phyloP scores from a whole-genome alignment of 64 coral and sea anemone species.

The Montipora cactus region DNA sequence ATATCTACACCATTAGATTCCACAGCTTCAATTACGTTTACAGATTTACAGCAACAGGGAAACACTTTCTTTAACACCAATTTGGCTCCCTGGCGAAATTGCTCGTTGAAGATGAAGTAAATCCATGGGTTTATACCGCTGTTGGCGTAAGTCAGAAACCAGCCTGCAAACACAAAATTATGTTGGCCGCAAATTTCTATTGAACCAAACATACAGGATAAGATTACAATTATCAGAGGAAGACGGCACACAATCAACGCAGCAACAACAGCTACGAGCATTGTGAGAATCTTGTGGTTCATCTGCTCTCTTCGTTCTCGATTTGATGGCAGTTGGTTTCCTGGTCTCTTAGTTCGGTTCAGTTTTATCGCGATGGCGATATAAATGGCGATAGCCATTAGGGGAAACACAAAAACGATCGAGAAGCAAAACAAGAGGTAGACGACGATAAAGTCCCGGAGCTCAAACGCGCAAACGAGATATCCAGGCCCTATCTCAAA shows the following conservation, averaged over 20 bases:
- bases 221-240: neutral
- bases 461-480: too few relatives aligned
- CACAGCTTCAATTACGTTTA: neutral
- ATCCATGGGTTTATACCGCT: conserved; percentile 42
- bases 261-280: too few relatives aligned
- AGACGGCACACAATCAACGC: too few relatives aligned
- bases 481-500: too few relatives aligned
- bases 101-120: conserved; percentile 40
- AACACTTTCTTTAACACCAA: neutral
- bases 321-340: too few relatives aligned
- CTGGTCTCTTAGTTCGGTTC: too few relatives aligned
- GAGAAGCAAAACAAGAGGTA: too few relatives aligned
- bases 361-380: too few relatives aligned
- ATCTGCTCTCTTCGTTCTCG: too few relatives aligned
- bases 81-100: conserved; percentile 17
- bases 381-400: too few relatives aligned
- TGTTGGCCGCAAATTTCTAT: neutral
- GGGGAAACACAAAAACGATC: neutral
- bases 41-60: conserved; percentile 14
- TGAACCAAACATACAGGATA: neutral
- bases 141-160: conserved; percentile 21
- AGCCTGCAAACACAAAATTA: neutral
- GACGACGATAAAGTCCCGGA: too few relatives aligned
- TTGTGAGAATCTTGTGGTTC: too few relatives aligned
- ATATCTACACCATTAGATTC: neutral